Evolutionary conservation across 1,140 invertebrate species (phyloP).

Genomic region (Ridgeia piscesae): DNA sequence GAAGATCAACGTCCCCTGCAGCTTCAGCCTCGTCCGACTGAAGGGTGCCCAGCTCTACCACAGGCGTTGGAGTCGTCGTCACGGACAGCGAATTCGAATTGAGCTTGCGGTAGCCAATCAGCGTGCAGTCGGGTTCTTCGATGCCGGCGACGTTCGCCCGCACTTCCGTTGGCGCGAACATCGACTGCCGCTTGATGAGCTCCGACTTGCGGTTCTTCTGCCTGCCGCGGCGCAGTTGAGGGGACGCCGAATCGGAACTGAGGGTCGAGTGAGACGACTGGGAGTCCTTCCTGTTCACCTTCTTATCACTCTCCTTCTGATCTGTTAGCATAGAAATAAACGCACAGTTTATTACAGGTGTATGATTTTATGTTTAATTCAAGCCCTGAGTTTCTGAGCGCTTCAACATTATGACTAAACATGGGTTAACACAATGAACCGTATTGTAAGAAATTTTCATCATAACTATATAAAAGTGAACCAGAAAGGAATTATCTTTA

Average conservation of each 20-base stretch:
- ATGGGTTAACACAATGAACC: too few relatives aligned
- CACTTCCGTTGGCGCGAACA: neutral
- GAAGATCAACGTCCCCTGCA: neutral
- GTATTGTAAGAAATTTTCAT: too few relatives aligned
- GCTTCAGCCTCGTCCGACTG: conserved; percentile 24
- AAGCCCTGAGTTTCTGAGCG: too few relatives aligned
- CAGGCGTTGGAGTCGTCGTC: conserved; percentile 42
- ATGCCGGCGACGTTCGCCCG: neutral
- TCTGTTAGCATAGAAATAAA: neutral
- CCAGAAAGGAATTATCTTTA: too few relatives aligned
- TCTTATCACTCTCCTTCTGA: neutral
- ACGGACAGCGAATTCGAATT: conserved; percentile 18
- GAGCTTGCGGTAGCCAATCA: conserved; percentile 57
- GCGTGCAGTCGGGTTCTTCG: conserved; percentile 36
- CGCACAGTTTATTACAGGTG: neutral
- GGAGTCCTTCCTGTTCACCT: conserved; percentile 1
- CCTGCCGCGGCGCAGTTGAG: conserved; percentile 37
- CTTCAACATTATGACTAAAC: too few relatives aligned
- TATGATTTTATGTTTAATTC: neutral
- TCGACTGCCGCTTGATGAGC: conserved; percentile 50
- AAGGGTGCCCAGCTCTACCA: conserved; percentile 54
- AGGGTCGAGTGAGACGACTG: neutral
- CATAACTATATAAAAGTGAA: too few relatives aligned
- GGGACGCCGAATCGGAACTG: neutral
- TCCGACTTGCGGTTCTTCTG: conserved; percentile 55